phyloP scores from a whole-genome alignment of 1,140 invertebrate species.

The Teleogryllus occipitalis region DNA sequence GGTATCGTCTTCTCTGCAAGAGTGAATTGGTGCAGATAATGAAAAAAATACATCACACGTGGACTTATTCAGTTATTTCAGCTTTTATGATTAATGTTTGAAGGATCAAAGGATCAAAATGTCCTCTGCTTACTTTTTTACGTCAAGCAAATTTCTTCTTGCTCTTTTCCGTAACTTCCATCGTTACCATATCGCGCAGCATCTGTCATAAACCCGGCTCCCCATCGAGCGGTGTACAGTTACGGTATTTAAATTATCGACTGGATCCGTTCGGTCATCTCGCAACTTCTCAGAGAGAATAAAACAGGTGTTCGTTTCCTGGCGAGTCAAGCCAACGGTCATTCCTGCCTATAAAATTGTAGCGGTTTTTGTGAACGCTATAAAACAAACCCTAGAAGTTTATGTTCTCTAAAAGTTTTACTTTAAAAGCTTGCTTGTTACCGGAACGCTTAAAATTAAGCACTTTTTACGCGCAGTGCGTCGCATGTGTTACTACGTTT shows the following conservation, averaged over 20 bases:
- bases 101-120: no score
- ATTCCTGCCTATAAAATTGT: background rate
- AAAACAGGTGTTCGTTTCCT: conserved; percentile 4
- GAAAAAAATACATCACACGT: no score
- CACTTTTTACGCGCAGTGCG: background rate
- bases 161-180: no score
- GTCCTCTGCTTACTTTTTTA: no score
- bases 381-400: background rate
- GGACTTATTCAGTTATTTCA: no score
- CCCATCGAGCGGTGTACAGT: no score
- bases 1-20: no score
- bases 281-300: background rate
- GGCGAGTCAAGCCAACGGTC: background rate
- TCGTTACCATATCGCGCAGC: no score
- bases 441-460: background rate
- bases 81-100: no score
- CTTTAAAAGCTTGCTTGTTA: background rate
- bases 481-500: background rate
- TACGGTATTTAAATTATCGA: background rate
- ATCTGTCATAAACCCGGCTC: no score
- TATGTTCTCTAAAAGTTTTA: conserved; percentile 2
- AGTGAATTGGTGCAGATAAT: no score
- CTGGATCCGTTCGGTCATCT: background rate
- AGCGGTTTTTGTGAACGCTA: conserved; percentile 1
- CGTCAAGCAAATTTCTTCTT: no score